Evolutionary conservation across 2,113 vertebrate species (phyloP).

Genomic region (Brachyhypopomus occidentalis): DNA sequence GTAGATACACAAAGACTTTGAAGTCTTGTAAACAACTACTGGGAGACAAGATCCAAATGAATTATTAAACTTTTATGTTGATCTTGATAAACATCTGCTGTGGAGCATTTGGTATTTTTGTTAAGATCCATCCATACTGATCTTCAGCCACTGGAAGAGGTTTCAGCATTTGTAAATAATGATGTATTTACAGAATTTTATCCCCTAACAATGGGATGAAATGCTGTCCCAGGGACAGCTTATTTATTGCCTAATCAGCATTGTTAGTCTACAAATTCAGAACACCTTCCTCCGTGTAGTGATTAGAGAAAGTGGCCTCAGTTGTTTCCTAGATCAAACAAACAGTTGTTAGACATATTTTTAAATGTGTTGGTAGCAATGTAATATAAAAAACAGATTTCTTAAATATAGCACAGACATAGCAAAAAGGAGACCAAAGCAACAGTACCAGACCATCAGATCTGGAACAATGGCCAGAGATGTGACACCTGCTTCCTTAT

Average conservation of each 20-base stretch:
- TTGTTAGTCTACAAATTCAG: neutral
- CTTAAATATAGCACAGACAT: too few species aligned
- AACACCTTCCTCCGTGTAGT: too few species aligned
- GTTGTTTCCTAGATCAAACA: neutral
- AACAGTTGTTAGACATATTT: neutral
- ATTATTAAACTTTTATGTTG: neutral
- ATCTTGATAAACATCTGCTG: neutral
- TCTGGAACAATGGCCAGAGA: slow-evolving; percentile 3
- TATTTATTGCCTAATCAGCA: neutral
- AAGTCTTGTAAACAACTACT: neutral
- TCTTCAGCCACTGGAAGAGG: neutral
- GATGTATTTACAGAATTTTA: neutral
- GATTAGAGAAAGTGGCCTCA: neutral
- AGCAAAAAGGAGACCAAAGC: neutral
- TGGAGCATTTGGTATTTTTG: neutral
- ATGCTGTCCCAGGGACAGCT: neutral
- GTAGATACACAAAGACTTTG: neutral
- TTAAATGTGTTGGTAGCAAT: neutral
- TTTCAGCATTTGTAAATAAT: slow-evolving; percentile 26
- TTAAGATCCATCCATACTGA: neutral
- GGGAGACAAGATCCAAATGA: neutral
- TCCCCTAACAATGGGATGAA: neutral
- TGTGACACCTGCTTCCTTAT: slow-evolving; percentile 8
- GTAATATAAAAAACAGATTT: neutral
- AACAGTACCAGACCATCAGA: neutral